Evolutionary conservation across 2,888 invertebrate species (phyloP), one percentile per base, ranked within the genome.

Genomic region (Rhingia rostrata): DNA sequence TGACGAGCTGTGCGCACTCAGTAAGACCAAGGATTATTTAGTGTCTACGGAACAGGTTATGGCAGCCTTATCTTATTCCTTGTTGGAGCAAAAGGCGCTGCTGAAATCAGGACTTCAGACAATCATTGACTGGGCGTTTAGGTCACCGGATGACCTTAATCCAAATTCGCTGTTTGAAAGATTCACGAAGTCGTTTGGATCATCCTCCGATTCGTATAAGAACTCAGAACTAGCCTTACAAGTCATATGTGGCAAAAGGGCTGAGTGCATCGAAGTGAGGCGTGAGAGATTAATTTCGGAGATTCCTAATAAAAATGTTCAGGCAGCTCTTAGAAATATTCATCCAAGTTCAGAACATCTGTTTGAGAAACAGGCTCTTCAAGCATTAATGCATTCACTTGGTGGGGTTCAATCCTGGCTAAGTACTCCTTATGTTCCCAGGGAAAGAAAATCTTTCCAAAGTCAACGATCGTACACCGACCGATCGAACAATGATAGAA

Each of bases 61-160:
- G 74, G 64, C 54, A 6, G 73, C 63, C 2, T 32, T 73, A 5
- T 32, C 54, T 12, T 56, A 64, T 33, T 35, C 37, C 4, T 64
- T 73, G 54, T 47, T 73, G 10, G 74, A 74, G 6, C 58, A 66
- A 30, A 74, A 74, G n/a, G 39, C 64, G 41, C 6, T 74, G 7
- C 9, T 64, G 1, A 64, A n/a, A 49, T 56, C 41, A 0, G 35
- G 70, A 6, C 14, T 70, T 4, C 56, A 69, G 47, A 37, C 67
- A 6, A 53, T 61, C 47, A 56, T 64, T 64, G 63, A 64, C 43
- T 73, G 73, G 73, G 63, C 63, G n/a, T 73, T 73, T 6, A 45
- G n/a, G 39, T 73, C 63, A 54, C 37, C 73, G 30, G 47, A 41
- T 63, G 73, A 22, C 14, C 56, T 63, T 37, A 73, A 37, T 10